Conservation (phyloP, 2,888 invertebrate genomes). For the Tubulanus polymorphus region DNA sequence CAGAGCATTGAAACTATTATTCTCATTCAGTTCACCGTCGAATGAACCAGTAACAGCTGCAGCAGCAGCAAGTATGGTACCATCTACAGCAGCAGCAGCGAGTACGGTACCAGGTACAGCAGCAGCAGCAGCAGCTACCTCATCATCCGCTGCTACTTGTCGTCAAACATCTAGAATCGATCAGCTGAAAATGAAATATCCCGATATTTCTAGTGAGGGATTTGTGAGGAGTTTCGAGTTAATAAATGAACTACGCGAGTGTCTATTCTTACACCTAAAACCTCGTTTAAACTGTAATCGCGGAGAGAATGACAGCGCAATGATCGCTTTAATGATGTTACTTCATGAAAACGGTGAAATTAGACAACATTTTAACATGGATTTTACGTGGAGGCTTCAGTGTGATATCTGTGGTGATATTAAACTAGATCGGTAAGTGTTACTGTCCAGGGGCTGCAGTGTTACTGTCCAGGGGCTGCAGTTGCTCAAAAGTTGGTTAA, state of each 20-base stretch:
- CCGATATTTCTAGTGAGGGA: background rate
- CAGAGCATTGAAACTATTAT: no score
- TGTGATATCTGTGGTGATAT: slow-evolving; percentile 17
- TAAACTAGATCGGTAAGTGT: slow-evolving; percentile 10
- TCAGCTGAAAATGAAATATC: background rate
- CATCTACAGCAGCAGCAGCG: no score
- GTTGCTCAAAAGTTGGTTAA: no score
- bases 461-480: no score
- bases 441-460: no score
- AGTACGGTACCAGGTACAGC: no score
- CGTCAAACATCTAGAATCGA: no score
- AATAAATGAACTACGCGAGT: slow-evolving; percentile 33
- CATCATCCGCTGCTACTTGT: no score
- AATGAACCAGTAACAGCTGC: no score
- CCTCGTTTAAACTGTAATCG: slow-evolving; percentile 38
- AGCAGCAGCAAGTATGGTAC: no score
- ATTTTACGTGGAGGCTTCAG: slow-evolving; percentile 29
- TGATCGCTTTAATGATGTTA: slow-evolving; percentile 41
- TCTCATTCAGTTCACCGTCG: no score
- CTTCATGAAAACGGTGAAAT: slow-evolving; percentile 27
- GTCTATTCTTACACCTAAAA: slow-evolving; percentile 35
- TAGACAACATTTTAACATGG: slow-evolving; percentile 30
- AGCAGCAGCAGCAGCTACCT: no score
- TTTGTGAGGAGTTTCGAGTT: slow-evolving; percentile 14
- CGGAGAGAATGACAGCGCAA: slow-evolving; percentile 45